Conservation (phyloP, 23 tunicate species). For the Trididemnum clinides region DNA sequence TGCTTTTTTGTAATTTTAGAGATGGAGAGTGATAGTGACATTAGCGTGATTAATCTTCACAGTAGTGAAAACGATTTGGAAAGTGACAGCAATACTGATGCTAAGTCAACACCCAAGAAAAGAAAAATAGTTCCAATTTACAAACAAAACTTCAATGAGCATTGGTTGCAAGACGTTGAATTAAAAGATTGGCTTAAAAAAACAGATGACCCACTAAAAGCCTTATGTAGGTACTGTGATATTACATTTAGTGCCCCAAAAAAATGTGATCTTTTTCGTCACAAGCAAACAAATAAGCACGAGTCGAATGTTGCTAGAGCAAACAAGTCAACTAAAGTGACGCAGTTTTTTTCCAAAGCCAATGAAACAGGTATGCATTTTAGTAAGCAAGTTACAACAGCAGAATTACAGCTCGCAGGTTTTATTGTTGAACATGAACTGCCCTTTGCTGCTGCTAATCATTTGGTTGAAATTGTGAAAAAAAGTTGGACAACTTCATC, state of each 20-base stretch:
- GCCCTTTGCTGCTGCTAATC: constrained; percentile 26
- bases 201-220: constrained; percentile 32
- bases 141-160: constrained; percentile 30
- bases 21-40: no score
- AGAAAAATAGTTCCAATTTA: constrained; percentile 20
- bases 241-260: constrained; percentile 35
- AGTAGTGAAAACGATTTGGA: no score
- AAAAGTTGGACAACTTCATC: no score
- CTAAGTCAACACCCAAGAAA: constrained; percentile 29
- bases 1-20: no score
- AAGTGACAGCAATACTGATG: constrained; percentile 1
- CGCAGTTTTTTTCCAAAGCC: constrained; percentile 29
- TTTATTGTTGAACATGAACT: constrained; percentile 28
- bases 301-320: constrained; percentile 25
- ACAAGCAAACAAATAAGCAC: constrained; percentile 35
- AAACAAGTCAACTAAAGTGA: constrained; percentile 20
- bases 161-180: constrained; percentile 19
- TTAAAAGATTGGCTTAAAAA: constrained; percentile 20
- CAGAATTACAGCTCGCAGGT: constrained; percentile 35
- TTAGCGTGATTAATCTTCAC: no score
- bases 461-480: constrained; percentile 34
- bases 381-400: constrained; percentile 32
- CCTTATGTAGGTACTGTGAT: constrained; percentile 17
- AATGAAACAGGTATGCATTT: constrained; percentile 36
- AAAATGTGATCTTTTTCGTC: constrained; percentile 31